These are phyloP conservation scores for Smittia sp. DNA, from an alignment of 2,888 invertebrate genomes.

Conservation along the genomic window DNA sequence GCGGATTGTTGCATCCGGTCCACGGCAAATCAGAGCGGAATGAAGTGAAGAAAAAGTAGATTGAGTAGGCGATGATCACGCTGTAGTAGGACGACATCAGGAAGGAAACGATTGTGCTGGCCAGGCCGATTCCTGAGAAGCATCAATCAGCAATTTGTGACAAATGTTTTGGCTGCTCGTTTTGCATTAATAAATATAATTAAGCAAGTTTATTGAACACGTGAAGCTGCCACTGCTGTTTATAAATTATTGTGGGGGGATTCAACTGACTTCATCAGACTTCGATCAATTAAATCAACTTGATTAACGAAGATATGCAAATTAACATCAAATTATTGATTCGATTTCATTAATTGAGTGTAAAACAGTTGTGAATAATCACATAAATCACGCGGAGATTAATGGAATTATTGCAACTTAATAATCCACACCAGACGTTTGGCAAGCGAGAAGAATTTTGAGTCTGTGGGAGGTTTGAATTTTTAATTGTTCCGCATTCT, in stretches of 20 bases:
- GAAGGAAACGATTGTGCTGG: conserved; percentile 91
- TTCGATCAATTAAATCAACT: no score
- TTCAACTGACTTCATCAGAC: no score
- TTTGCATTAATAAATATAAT: no score
- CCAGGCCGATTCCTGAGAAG: conserved; percentile 86
- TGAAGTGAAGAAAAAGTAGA: conserved; percentile 89
- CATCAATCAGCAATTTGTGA: no score
- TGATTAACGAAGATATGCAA: no score
- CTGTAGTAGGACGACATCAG: conserved; percentile 94
- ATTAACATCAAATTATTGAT: no score
- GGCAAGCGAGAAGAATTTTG: no score
- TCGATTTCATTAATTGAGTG: not conserved
- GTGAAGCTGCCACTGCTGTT: no score
- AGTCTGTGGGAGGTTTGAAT: no score
- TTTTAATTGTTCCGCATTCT: not conserved
- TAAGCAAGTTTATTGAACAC: no score
- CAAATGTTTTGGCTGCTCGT: no score
- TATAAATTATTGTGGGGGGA: no score
- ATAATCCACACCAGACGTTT: not conserved
- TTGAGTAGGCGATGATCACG: conserved; percentile 90
- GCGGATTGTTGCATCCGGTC: conserved; percentile 75
- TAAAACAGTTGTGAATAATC: not conserved
- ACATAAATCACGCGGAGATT: not conserved
- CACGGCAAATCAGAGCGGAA: conserved; percentile 86
- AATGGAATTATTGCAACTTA: not conserved